Conservation (phyloP, 2,797 vertebrate genomes). For the Clarias platycephalus region DNA sequence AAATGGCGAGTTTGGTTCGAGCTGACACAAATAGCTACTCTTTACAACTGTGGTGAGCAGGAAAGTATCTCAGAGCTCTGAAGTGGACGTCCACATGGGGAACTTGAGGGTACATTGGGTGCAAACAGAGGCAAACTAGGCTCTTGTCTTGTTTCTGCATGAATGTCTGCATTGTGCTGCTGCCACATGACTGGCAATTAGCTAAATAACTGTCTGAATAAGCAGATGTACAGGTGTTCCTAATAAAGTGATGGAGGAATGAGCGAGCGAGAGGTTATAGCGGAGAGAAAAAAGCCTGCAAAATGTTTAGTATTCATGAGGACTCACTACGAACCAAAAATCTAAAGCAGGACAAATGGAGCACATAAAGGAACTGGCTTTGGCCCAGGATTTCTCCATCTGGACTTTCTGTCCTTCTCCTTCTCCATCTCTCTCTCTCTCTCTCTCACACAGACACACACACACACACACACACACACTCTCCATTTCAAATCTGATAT, state of each 20-base stretch:
- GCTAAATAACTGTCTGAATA: neutral
- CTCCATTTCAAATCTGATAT: no score
- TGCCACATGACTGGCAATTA: neutral
- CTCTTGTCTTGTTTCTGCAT: neutral
- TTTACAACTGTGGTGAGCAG: neutral
- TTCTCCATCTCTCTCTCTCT: neutral
- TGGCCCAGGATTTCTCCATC: slow-evolving; percentile 5
- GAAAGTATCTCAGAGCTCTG: neutral
- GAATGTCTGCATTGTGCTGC: neutral
- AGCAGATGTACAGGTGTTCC: neutral
- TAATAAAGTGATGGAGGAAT: neutral
- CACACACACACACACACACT: no score
- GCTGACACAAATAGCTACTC: neutral
- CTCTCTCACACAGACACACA: neutral
- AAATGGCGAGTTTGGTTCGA: neutral
- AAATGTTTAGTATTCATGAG: neutral
- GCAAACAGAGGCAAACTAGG: neutral
- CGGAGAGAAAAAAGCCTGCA: neutral
- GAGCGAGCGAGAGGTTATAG: neutral
- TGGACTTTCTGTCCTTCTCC: neutral
- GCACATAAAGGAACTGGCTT: neutral
- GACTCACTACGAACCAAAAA: neutral
- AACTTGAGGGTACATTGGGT: neutral
- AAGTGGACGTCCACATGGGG: neutral
- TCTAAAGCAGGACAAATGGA: neutral